phyloP scores from a whole-genome alignment of 1,140 invertebrate genomes.

The Druon quercuslanigerum region DNA sequence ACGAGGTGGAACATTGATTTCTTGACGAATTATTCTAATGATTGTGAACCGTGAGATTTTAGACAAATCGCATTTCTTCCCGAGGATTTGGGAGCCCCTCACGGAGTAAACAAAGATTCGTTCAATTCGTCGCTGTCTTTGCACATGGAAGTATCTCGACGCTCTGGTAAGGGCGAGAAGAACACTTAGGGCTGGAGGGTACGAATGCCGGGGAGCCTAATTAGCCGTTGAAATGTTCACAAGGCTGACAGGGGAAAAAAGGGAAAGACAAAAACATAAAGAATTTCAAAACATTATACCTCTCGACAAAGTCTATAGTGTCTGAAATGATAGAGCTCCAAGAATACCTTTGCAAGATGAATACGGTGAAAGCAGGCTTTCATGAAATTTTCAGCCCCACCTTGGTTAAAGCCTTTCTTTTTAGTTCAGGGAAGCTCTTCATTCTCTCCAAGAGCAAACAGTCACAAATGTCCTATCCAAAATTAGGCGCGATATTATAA shows the following conservation, averaged over 20 bases:
- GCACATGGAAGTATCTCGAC: slow-evolving; percentile 32
- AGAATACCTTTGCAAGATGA: slow-evolving; percentile 27
- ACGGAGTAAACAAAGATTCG: slow-evolving; percentile 55
- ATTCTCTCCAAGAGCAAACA: background rate
- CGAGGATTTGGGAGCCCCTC: slow-evolving; percentile 45
- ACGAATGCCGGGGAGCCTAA: slow-evolving; percentile 58
- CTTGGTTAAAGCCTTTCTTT: background rate
- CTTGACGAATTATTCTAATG: slow-evolving; percentile 4
- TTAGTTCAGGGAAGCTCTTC: background rate
- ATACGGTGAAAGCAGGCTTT: slow-evolving; percentile 24
- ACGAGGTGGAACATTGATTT: background rate
- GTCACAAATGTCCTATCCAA: slow-evolving; percentile 15
- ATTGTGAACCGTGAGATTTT: slow-evolving; percentile 37
- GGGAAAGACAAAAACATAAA: slow-evolving; percentile 48
- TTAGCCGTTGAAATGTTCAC: slow-evolving; percentile 57
- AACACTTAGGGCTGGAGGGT: slow-evolving; percentile 60
- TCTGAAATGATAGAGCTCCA: slow-evolving; percentile 24
- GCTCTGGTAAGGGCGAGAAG: slow-evolving; percentile 51
- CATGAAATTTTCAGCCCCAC: slow-evolving; percentile 14
- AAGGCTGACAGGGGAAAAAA: slow-evolving; percentile 44
- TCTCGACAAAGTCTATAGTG: slow-evolving; percentile 29
- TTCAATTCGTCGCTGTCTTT: slow-evolving; percentile 53
- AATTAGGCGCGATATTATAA: background rate
- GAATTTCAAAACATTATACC: slow-evolving; percentile 50
- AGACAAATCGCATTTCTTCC: slow-evolving; percentile 48